phyloP scores from a whole-genome alignment of 2,113 vertebrate species.

The Semnornis frantzii region DNA sequence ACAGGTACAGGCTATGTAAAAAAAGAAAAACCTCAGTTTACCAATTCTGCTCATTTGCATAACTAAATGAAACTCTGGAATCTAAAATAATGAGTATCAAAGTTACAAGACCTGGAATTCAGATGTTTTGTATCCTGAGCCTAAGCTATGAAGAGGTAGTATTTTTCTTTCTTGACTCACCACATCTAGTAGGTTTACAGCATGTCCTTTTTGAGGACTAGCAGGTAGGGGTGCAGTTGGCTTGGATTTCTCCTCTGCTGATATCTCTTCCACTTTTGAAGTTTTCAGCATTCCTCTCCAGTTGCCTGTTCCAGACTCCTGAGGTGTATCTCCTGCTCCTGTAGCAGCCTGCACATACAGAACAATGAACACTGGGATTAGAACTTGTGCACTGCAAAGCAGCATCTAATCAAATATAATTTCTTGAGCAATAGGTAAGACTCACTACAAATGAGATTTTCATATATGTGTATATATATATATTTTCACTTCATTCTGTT shows the following conservation, averaged over 20 bases:
- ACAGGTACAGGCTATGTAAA: constrained; percentile 92
- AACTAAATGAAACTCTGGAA: neutral
- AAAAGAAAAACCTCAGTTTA: neutral
- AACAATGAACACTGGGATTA: neutral
- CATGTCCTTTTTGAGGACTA: constrained; percentile 90
- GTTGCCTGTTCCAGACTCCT: constrained; percentile 85
- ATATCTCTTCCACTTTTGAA: constrained; percentile 81
- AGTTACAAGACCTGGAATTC: neutral
- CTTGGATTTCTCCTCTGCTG: constrained; percentile 78
- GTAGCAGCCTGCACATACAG: constrained; percentile 67
- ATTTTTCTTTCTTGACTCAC: constrained; percentile 65
- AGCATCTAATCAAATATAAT: neutral
- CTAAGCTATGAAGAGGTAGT: neutral
- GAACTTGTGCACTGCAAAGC: neutral
- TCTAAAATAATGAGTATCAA: neutral
- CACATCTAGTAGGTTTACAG: constrained; percentile 96
- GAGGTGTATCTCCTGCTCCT: constrained; percentile 73
- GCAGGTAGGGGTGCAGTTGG: constrained; percentile 64
- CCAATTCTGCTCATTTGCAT: neutral
- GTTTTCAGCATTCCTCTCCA: constrained; percentile 96
- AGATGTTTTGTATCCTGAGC: neutral
- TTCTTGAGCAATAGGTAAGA: neutral
- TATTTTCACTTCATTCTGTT: neutral
- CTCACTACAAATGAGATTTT: neutral
- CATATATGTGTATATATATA: accelerated